Evolutionary conservation across 2,113 vertebrate genomes (phyloP), one percentile per base, ranked within the genome.

Genomic region (Macaca mulatta): DNA sequence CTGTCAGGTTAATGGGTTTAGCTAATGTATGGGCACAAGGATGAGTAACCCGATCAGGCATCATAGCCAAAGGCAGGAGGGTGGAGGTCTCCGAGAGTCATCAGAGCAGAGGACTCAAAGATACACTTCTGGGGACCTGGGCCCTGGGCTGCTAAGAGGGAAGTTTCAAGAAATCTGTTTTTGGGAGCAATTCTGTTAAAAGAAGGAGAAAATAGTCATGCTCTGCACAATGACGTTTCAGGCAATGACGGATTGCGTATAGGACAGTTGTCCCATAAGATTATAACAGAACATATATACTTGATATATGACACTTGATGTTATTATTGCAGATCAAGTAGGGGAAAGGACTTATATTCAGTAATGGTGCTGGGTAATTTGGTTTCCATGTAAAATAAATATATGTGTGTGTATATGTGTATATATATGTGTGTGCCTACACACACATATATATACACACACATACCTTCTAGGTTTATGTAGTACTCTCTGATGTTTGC

Each of bases 1-100:
- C 14, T 93, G 94, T 84, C 97, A 94, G 89, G 90, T 96, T 97
- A 97, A 96, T 90, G 85, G 86, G 43, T 89, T 96, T 17, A 23
- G 92, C 93, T 98, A 98, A 88, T 55, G 5, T 88, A 75, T 69
- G 88, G 57, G 89, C 94, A 48, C 85, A 89, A 95, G 83, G 81
- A 89, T 94, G 92, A 90, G 43, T 86, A 74, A 87, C 70, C 20
- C 0, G 8, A 89, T 89, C 57, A 52, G 20, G 55, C 17, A 8
- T 69, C 14, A 8, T 25, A 55, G 80, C 82, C 38, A 55, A 93
- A 57, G 70, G 81, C 27, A 20, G 79, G 61, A 45, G 77, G 35
- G 14, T 50, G 23, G 32, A 38, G 75, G 52, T 59, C n/a, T 83
- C 38, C 8, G 38, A 70, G 79, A 89, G 48, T 40, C n/a, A 17